phyloP scores from a whole-genome alignment of 30 jellyfish, hydroid and myxozoan species.

The Rhopilema esculentum region DNA sequence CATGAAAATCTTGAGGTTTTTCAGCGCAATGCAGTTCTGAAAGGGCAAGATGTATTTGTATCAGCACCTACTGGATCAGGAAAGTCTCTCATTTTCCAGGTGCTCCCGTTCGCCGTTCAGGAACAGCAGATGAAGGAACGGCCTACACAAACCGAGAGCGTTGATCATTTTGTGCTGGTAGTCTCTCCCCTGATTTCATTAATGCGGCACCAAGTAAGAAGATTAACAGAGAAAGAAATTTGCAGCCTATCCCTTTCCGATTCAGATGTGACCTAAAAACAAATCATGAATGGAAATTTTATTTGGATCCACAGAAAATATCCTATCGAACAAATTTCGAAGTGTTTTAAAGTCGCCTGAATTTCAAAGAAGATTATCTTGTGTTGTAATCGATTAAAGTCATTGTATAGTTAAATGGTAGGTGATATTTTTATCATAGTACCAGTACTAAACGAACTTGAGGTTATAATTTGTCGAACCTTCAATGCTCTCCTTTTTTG shows the following conservation, averaged over 20 bases:
- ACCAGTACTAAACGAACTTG: background rate
- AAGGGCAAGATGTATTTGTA: constrained; percentile 20
- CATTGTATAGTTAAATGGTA: constrained; percentile 30
- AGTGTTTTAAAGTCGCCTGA: constrained; percentile 19
- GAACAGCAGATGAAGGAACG: constrained; percentile 17
- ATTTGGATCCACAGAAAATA: constrained; percentile 21
- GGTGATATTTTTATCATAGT: background rate
- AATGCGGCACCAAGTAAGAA: constrained; percentile 30
- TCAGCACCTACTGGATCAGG: constrained; percentile 40
- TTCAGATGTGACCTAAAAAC: constrained; percentile 26
- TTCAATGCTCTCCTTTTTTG: background rate
- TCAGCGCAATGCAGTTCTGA: constrained; percentile 24
- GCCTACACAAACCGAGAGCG: constrained; percentile 11
- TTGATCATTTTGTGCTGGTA: constrained; percentile 17
- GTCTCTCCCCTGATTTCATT: constrained; percentile 44
- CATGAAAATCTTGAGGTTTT: constrained; percentile 14
- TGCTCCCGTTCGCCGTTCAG: constrained; percentile 22
- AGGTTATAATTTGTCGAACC: background rate
- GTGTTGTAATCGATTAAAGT: constrained; percentile 42
- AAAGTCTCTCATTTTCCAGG: constrained; percentile 18
- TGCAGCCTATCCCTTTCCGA: background rate
- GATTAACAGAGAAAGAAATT: constrained; percentile 23
- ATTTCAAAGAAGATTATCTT: background rate
- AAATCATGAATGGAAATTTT: constrained; percentile 12
- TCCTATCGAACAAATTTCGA: constrained; percentile 29